Base-by-base conservation (phyloP, 2,888 invertebrate genomes). In the Anthophora plumipes region DNA sequence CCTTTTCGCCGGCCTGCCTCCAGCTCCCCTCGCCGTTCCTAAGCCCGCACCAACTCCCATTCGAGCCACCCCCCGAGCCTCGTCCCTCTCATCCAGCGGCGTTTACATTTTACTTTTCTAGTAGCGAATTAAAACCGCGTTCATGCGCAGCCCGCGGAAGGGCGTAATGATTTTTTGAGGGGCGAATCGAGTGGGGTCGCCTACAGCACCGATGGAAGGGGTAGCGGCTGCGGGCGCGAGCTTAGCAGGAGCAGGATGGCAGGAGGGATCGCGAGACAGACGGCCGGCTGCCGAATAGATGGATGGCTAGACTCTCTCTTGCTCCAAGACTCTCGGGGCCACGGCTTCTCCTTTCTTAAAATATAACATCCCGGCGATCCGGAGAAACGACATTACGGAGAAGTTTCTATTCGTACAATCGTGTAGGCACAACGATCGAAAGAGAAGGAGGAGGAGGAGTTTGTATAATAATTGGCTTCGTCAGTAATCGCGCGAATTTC, bases 81-180 rank as follows among this genome's bases (percentile, higher is more conserved):
- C 75, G 52, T 64, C 82, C 83, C 85, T 80, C 83, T 79, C 82
- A 79, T 82, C 84, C 83, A 80, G 78, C 82, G 81, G 79, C 91
- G 91, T 90, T 91, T 91, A 91, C 91, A 90, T 91, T 92, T 92
- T 92, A 91, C 91, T 92, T 92, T 92, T 91, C 92, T 92, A 91
- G 91, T 91, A 91, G 91, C 92, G 92, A 92, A 91, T 94, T 94
- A 94, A 94, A 95, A 95, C 95, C 95, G 95, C 95, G 95, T 95
- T 95, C 95, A 95, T 95, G 95, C 94, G 94, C 94, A 94, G 93
- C 94, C 94, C 95, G 95, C 95, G 94, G 94, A 95, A 95, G 94
- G 94, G 96, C 96, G 96, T 96, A 96, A 96, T 96, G 96, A 96
- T 96, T 96, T 96, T 96, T 96, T 96, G 96, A 93, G 96, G 96